phyloP scores from a whole-genome alignment of 2,888 invertebrate species.

The Dascillus cervinus region DNA sequence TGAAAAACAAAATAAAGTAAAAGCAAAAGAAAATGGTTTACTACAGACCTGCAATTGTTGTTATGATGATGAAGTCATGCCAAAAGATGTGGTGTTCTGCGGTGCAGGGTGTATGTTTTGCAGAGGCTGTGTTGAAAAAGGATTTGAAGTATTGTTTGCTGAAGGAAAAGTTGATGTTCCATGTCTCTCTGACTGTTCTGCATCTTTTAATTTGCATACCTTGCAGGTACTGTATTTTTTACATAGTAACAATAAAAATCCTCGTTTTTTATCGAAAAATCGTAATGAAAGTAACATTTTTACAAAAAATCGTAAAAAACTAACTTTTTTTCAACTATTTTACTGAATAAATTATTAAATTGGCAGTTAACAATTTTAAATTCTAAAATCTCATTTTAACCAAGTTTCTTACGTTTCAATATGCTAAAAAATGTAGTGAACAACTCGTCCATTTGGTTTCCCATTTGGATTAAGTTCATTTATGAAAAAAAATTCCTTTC shows the following conservation, averaged over 20 bases:
- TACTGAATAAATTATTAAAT: not conserved
- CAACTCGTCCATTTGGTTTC: too few species aligned
- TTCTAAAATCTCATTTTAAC: too few species aligned
- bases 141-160: conserved; percentile 38
- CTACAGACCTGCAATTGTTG: conserved; percentile 48
- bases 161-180: conserved; percentile 39
- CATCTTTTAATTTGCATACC: conserved; percentile 31
- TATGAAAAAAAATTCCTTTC: too few species aligned
- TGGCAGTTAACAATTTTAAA: too few species aligned
- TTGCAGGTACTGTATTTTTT: conserved; percentile 28
- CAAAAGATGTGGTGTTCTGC: conserved; percentile 38
- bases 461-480: too few species aligned
- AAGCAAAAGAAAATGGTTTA: conserved; percentile 35
- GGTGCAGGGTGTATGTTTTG: conserved; percentile 43
- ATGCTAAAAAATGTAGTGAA: too few species aligned
- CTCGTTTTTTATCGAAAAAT: too few species aligned
- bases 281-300: too few species aligned
- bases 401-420: not conserved
- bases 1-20: conserved; percentile 18
- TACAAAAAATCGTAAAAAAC: conserved; percentile 4
- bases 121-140: conserved; percentile 37
- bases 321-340: conserved; percentile 1
- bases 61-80: conserved; percentile 46
- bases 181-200: conserved; percentile 40
- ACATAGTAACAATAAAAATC: conserved; percentile 1